A percentile compares a stretch with the other conserved stretches of the same genome.
These are phyloP conservation scores for Drosophila cyrtoloma DNA, from an alignment of 2,888 invertebrate species.

Conservation along the genomic window DNA sequence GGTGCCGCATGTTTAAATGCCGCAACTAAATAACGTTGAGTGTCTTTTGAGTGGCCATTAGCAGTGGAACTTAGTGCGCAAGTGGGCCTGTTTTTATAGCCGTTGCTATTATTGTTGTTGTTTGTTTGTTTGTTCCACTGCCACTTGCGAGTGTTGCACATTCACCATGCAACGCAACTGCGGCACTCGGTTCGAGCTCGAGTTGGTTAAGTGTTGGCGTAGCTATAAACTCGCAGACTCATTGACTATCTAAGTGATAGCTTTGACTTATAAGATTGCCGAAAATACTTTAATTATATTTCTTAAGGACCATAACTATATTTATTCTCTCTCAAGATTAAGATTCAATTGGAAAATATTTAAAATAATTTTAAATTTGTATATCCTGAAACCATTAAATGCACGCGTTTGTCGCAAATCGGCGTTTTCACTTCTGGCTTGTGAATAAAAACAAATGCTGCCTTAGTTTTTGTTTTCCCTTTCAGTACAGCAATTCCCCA, in stretches of 20 bases:
- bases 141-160: slow-evolving; percentile 25
- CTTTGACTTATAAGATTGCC: neutral
- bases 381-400: neutral
- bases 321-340: neutral
- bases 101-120: slow-evolving; percentile 23
- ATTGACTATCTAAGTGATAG: neutral
- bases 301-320: neutral
- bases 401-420: neutral
- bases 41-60: slow-evolving; percentile 80
- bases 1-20: slow-evolving; percentile 65
- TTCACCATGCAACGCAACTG: slow-evolving; percentile 11
- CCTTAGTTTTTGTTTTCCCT: neutral
- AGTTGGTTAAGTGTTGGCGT: neutral
- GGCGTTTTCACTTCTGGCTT: neutral
- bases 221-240: neutral
- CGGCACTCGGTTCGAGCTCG: neutral
- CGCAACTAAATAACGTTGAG: slow-evolving; percentile 79
- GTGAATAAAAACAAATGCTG: neutral
- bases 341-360: neutral
- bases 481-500: neutral
- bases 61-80: slow-evolving; percentile 65
- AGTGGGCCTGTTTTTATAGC: slow-evolving; percentile 62
- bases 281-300: neutral
- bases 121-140: neutral
- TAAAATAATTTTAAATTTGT: neutral